A percentile compares a stretch with the other conserved stretches of the same genome.
Conservation (phyloP, 2,888 invertebrate genomes). For the Rhimphoctona megacephalus region DNA sequence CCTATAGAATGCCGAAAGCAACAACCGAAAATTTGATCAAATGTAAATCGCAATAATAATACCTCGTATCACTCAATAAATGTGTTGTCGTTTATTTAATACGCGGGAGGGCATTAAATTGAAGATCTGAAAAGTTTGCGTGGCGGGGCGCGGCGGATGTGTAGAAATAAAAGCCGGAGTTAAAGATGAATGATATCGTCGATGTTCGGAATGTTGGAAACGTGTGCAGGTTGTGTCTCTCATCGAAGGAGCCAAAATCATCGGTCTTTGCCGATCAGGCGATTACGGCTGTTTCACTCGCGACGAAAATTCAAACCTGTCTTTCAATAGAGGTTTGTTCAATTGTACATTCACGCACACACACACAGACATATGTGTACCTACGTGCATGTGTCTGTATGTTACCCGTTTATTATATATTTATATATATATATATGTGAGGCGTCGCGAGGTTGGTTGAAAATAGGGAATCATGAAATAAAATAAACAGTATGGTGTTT, state of each 20-base stretch:
- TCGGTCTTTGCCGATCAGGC: conserved; percentile 87
- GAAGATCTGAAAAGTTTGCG: background rate
- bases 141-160: background rate
- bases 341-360: background rate
- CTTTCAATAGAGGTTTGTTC: conserved; percentile 88
- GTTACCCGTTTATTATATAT: background rate
- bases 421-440: background rate
- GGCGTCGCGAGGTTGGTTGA: background rate
- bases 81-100: background rate
- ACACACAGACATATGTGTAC: background rate
- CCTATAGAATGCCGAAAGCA: conserved; percentile 5
- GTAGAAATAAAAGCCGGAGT: background rate
- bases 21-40: background rate
- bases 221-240: conserved; percentile 89
- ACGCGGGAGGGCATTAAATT: background rate
- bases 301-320: conserved; percentile 88
- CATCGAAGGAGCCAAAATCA: conserved; percentile 87
- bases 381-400: background rate
- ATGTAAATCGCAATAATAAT: background rate
- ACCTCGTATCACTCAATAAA: background rate
- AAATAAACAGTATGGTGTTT: background rate
- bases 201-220: conserved; percentile 81
- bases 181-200: conserved; percentile 77
- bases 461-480: background rate
- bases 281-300: conserved; percentile 85